Evolutionary conservation across 2,113 vertebrate genomes (phyloP).

Genomic region (Trinectes maculatus): DNA sequence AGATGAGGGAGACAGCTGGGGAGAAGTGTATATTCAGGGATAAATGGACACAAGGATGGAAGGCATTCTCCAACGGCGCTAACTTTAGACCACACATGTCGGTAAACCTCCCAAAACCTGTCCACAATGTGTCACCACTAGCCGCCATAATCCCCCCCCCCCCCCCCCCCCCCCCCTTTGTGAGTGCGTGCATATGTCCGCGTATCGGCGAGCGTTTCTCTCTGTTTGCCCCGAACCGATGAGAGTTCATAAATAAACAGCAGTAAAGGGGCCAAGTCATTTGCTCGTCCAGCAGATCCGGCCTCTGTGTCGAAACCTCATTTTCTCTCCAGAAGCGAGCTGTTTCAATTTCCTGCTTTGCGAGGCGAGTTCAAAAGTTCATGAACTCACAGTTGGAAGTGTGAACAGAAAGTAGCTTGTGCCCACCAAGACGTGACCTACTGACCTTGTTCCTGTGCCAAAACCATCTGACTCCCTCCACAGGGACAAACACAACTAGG

Average conservation of each 20-base stretch:
- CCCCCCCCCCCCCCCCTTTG: constrained; percentile 26
- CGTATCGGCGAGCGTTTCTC: constrained; percentile 3
- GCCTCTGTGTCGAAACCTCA: constrained; percentile 45
- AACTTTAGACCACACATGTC: constrained; percentile 81
- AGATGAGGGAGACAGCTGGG: constrained; percentile 76
- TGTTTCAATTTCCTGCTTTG: constrained; percentile 66
- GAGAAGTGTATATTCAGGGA: constrained; percentile 61
- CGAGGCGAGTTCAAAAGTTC: constrained; percentile 70
- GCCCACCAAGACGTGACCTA: constrained; percentile 74
- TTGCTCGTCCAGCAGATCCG: constrained; percentile 51
- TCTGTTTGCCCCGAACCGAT: constrained; percentile 48
- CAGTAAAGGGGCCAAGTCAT: constrained; percentile 31
- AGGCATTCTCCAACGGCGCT: constrained; percentile 66
- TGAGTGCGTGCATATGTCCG: background rate
- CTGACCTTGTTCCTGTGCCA: constrained; percentile 67
- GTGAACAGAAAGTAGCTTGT: constrained; percentile 64
- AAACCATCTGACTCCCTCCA: constrained; percentile 34
- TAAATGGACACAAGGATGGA: constrained; percentile 63
- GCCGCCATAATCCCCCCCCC: constrained; percentile 64
- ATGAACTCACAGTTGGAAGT: constrained; percentile 66
- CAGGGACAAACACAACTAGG: constrained; percentile 59
- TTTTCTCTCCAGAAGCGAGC: constrained; percentile 54
- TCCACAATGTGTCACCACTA: constrained; percentile 74
- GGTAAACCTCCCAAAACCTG: constrained; percentile 72
- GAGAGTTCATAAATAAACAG: constrained; percentile 46